Base-by-base conservation (phyloP, 1,140 invertebrate species). In the Halesus radiatus region DNA sequence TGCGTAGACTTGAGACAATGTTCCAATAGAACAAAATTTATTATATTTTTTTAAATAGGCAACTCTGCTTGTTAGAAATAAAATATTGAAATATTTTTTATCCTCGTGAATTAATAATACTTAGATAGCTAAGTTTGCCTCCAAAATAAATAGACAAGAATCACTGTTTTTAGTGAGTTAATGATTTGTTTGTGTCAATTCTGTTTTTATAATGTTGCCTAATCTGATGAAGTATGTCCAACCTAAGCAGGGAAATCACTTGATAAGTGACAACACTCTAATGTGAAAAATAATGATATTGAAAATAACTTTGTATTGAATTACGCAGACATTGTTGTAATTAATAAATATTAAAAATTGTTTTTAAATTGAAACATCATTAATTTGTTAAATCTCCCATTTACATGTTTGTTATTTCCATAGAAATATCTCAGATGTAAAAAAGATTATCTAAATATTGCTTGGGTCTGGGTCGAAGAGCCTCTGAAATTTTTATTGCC, bases 261-360 rank as follows among this genome's bases (percentile, higher is more conserved):
- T 70, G 8, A 20, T 10, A 20, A 45, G 66, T 45, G 66, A 70
- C 18, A 50, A 18, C 32, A 70, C 66, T 70, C 20, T 4, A 22
- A 50, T 18, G n/a, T 70, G 37, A 50, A 20, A 50, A 45, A 70
- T 50, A 45, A 70, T 70, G 66, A 70, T 70, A 70, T 70, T 70
- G n/a, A 70, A 70, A 45, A 70, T 70, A 45, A 70, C 66, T 64
- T 64, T 70, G 66, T 70, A 70, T 50, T 70, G 37, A 70, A 70
- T 70, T 37, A 70, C 66, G 45, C 37, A 70, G 37, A 70, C 22
- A 26, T 64, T 70, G 66, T 70, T 70, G 66, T 45, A 70, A 70
- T 18, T 45, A 68, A 62, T 62, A 62, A 68, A 68, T 37, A 70
- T 70, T 70, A 70, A 70, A 64, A 70, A 70, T 20, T 70, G 66